Evolutionary conservation across 2,888 invertebrate species (phyloP), one percentile per base, ranked within the genome.

Genomic region (Eupithecia vulgata): DNA sequence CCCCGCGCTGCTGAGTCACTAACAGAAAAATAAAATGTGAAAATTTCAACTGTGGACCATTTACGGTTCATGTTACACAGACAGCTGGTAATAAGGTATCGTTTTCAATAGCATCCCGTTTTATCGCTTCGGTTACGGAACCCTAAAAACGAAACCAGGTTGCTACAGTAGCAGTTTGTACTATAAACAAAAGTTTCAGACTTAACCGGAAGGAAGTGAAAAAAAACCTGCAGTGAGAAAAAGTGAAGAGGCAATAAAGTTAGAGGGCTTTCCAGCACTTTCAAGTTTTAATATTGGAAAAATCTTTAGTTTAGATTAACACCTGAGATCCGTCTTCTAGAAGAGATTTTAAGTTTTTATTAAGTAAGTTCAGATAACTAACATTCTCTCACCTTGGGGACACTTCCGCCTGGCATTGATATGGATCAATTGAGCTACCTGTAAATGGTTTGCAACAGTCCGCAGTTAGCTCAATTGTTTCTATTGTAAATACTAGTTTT

Each of bases 1-100:
- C 57, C 94, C 93, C 0, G 93, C 93, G 5, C 81, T 94, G n/a
- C 83, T 94, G 25, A 88, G 85, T n/a, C n/a, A n/a, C n/a, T n/a
- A n/a, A n/a, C n/a, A n/a, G n/a, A n/a, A n/a, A n/a, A n/a, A n/a
- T n/a, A n/a, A n/a, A n/a, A 15, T 30, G 30, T 30, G 30, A 30
- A 30, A 30, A 30, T 3, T 30, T 30, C 30, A 1, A 30, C 30
- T 30, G 30, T 30, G 2, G 1, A 4, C 30, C 30, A 3, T 30
- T 4, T 30, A 30, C 30, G 30, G 30, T 30, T 30, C 30, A 4
- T 30, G 30, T 3, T 1, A 30, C 4, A 30, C 30, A 30, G 4
- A 30, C 30, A 30, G 30, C 4, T 30, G 4, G 4, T 30, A 30
- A 30, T 30, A 30, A 4, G 30, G 30, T 30, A 1, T 30, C 30